Conservation (phyloP, 2,888 invertebrate species). For the Ophioninae sp. region DNA sequence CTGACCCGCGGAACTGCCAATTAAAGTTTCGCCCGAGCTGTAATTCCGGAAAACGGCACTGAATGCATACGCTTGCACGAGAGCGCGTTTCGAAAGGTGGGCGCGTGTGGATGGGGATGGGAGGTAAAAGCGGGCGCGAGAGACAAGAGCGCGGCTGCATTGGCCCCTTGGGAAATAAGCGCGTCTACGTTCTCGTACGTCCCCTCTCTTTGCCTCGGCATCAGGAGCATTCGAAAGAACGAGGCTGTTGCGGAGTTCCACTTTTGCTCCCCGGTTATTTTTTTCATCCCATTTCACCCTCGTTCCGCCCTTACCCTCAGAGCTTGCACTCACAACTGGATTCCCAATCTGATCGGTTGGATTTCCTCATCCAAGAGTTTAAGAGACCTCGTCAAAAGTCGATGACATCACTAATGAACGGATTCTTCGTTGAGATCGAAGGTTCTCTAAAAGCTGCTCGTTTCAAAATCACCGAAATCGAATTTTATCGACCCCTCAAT, state of each 20-base stretch:
- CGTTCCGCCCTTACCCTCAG: background rate
- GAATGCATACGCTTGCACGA: constrained; percentile 25
- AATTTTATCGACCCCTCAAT: too few species aligned
- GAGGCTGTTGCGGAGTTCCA: constrained; percentile 4
- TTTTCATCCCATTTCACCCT: constrained; percentile 6
- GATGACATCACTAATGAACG: too few species aligned
- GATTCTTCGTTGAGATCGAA: too few species aligned
- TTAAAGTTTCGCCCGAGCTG: constrained; percentile 65
- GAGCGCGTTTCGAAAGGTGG: constrained; percentile 22
- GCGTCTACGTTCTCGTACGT: background rate
- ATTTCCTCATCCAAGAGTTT: background rate
- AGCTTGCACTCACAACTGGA: background rate
- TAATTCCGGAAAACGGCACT: constrained; percentile 61
- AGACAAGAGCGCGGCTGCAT: background rate
- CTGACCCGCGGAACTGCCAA: constrained; percentile 62
- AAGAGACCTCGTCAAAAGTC: too few species aligned
- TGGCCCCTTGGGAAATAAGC: background rate
- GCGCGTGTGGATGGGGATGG: background rate
- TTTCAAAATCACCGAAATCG: too few species aligned
- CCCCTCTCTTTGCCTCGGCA: background rate
- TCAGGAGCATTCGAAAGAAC: background rate
- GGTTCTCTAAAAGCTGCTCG: too few species aligned
- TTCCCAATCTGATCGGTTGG: background rate
- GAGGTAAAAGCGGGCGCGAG: background rate
- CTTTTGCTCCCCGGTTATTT: constrained; percentile 7